Evolutionary conservation across 2,888 invertebrate species (phyloP).

Genomic region (Sminthurinus aureus): DNA sequence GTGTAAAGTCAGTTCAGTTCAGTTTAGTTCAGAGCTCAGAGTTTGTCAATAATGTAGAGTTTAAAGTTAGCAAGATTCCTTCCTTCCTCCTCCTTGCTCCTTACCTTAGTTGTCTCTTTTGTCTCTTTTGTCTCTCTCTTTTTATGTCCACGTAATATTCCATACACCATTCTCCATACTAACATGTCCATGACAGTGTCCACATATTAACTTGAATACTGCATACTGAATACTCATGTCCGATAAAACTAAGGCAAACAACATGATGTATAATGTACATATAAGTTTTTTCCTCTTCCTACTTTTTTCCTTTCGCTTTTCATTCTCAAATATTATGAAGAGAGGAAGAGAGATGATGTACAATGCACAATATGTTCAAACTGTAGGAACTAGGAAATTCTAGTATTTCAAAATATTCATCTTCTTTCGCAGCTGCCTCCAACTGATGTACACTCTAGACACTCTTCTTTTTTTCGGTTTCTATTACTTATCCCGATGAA

Average conservation of each 20-base stretch:
- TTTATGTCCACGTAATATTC: not conserved
- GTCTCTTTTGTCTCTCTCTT: not conserved
- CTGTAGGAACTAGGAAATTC: not conserved
- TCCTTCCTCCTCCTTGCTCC: no score
- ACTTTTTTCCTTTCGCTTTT: not conserved
- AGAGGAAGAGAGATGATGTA: conserved; percentile 5
- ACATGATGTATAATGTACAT: not conserved
- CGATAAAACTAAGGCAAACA: not conserved
- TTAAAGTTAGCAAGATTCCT: no score
- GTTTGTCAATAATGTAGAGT: no score
- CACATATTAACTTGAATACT: no score
- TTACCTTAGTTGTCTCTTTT: not conserved
- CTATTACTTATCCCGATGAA: not conserved
- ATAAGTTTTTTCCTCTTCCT: not conserved
- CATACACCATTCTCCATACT: no score
- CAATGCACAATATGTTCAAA: not conserved
- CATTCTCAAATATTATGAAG: no score
- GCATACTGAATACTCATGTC: not conserved
- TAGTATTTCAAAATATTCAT: conserved; percentile 4
- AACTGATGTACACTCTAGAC: not conserved
- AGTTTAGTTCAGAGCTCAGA: no score
- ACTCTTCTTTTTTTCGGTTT: not conserved
- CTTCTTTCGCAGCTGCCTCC: conserved; percentile 4
- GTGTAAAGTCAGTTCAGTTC: not conserved
- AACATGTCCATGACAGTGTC: no score